Evolutionary conservation across 2,113 vertebrate genomes (phyloP), one percentile per base, ranked within the genome.

Genomic region (Paradoxurus hermaphroditus): DNA sequence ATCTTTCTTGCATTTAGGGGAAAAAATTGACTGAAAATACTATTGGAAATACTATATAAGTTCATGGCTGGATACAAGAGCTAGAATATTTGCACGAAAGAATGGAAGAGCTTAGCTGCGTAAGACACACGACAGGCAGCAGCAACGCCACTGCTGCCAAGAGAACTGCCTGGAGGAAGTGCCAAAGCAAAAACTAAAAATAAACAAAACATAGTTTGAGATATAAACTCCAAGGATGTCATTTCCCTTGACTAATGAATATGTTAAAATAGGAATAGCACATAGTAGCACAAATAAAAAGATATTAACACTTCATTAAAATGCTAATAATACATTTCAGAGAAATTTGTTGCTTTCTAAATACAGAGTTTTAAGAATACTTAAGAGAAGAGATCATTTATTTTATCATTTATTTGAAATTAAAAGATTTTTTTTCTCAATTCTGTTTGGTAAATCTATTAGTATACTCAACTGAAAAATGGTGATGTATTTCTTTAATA

Each of bases 181-280:
- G 53, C 21, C 67, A 68, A 97, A 95, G 75, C 5, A 81, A 79
- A 56, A 93, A n/a, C 59, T 78, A 59, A 70, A 94, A 96, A 90
- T 82, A 89, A 96, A 83, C 14, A 77, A 68, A 90, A 72, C 49
- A 31, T 7, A 53, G 14, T 21, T 82, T 86, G 56, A 41, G 75
- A 96, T 81, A 73, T 56, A 91, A 98, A 95, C 44, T 12, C 31
- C 39, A 23, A 23, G 21, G 84, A 16, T 92, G 36, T 34, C 4
- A 96, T n/a, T 93, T 94, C 13, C 56, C 53, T 91, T 89, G 53
- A 94, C 51, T 95, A 95, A 90, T 79, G 79, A 83, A 85, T 78
- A 72, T 4, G 41, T 36, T 73, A 93, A 94, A 96, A 96, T 90
- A 97, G 73, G 77, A 4, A 89, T 3, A 75, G 70, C 92, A 82